Conservation (phyloP, 2,888 invertebrate genomes). For the Cosmopolites sordidus region DNA sequence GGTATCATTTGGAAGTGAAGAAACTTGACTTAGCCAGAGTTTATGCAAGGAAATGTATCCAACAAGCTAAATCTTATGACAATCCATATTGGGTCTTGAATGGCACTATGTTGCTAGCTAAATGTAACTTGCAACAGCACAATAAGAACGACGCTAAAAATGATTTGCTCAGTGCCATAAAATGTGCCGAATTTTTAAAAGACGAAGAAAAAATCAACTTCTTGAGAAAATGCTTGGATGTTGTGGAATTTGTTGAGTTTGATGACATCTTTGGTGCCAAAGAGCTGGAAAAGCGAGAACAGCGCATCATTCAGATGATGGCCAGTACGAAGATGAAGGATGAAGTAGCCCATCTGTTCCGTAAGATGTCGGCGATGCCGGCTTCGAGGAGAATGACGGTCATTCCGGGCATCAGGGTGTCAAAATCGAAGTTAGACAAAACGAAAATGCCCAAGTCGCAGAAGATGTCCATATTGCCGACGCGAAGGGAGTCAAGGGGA, state of each 20-base stretch:
- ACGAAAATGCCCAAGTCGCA: neutral
- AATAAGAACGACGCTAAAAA: slow-evolving; percentile 51
- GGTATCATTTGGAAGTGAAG: slow-evolving; percentile 43
- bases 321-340: slow-evolving; percentile 44
- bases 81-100: slow-evolving; percentile 48
- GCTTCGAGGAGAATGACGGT: slow-evolving; percentile 48
- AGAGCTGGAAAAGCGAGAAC: slow-evolving; percentile 46
- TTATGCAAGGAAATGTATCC: slow-evolving; percentile 44
- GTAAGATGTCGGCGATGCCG: slow-evolving; percentile 49
- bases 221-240: slow-evolving; percentile 31
- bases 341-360: slow-evolving; percentile 48
- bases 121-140: slow-evolving; percentile 47
- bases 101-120: slow-evolving; percentile 46
- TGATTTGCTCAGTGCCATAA: slow-evolving; percentile 37
- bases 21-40: slow-evolving; percentile 48
- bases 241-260: slow-evolving; percentile 44
- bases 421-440: neutral
- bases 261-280: slow-evolving; percentile 43
- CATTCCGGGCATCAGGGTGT: slow-evolving; percentile 46
- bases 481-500: neutral
- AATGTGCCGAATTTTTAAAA: slow-evolving; percentile 41
- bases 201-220: slow-evolving; percentile 42
- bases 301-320: slow-evolving; percentile 48
- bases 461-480: slow-evolving; percentile 23
- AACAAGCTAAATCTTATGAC: slow-evolving; percentile 39